phyloP scores from a whole-genome alignment of 2,113 vertebrate species.

The Sceloporus tristichus region DNA sequence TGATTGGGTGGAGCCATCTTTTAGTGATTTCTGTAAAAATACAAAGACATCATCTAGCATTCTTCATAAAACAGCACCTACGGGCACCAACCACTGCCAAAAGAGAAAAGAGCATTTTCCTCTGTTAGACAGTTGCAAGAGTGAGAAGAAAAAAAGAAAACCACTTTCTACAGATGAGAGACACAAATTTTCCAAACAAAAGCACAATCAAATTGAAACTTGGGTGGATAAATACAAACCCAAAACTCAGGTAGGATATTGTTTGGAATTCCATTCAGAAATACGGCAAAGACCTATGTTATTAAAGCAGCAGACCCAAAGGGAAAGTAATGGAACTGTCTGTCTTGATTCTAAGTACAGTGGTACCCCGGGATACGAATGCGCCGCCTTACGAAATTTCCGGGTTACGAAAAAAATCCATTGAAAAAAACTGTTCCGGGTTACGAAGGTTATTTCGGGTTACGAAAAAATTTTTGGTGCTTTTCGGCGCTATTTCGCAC shows the following conservation, averaged over 20 bases:
- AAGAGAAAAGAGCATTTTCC: constrained; percentile 58
- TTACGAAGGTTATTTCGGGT: no score
- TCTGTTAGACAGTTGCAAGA: constrained; percentile 55
- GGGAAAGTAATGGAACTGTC: background rate
- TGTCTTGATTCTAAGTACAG: background rate
- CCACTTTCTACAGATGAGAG: constrained; percentile 27
- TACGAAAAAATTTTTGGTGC: no score
- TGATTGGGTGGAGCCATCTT: constrained; percentile 85
- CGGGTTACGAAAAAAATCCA: no score
- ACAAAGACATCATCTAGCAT: constrained; percentile 35
- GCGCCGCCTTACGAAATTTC: no score
- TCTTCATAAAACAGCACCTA: background rate
- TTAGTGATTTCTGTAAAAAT: constrained; percentile 79
- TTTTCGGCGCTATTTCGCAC: no score
- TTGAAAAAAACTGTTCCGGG: no score
- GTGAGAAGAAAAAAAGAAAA: constrained; percentile 79
- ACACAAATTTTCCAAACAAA: constrained; percentile 43
- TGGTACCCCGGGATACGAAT: no score
- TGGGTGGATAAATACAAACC: constrained; percentile 93
- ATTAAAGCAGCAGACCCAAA: background rate
- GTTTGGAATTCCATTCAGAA: background rate
- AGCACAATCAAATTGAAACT: constrained; percentile 72
- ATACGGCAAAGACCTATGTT: background rate
- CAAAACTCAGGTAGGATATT: constrained; percentile 81
- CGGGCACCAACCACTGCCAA: constrained; percentile 54